These are phyloP conservation scores for Syngnathoides biaculeatus DNA, from an alignment of 2,113 vertebrate genomes.

Conservation along the genomic window DNA sequence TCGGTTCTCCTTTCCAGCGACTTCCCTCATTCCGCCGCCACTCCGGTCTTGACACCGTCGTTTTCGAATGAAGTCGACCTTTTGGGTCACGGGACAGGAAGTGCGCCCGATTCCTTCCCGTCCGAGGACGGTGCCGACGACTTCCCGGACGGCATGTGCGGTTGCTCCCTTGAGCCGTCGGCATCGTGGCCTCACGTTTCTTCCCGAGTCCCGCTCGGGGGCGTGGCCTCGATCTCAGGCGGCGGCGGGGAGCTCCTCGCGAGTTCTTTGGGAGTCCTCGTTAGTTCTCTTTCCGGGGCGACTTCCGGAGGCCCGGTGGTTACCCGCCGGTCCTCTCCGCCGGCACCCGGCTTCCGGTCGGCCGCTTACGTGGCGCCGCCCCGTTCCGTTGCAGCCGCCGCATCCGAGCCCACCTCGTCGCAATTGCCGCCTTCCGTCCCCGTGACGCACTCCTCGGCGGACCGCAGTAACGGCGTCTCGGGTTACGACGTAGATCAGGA, in stretches of 20 bases:
- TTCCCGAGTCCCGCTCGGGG: conserved; percentile 31
- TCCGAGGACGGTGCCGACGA: conserved; percentile 36
- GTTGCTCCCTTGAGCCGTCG: conserved; percentile 48
- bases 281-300: conserved; percentile 42
- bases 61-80: conserved; percentile 59
- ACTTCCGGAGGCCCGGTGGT: conserved; percentile 36
- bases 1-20: conserved; percentile 74
- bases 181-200: conserved; percentile 55
- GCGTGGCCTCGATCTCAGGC: conserved; percentile 59
- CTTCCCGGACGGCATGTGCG: conserved; percentile 43
- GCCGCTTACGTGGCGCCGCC: conserved; percentile 58
- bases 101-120: conserved; percentile 46
- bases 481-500: conserved; percentile 79
- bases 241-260: conserved; percentile 41
- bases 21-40: conserved; percentile 66
- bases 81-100: conserved; percentile 37
- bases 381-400: conserved; percentile 73
- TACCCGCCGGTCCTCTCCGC: conserved; percentile 50
- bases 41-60: conserved; percentile 68
- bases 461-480: conserved; percentile 71
- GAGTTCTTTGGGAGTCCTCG: conserved; percentile 41
- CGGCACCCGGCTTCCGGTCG: conserved; percentile 52
- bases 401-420: conserved; percentile 58
- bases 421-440: conserved; percentile 52
- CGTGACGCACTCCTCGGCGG: conserved; percentile 44